phyloP scores from a whole-genome alignment of 1,140 invertebrate species.

The Lithobius niger region DNA sequence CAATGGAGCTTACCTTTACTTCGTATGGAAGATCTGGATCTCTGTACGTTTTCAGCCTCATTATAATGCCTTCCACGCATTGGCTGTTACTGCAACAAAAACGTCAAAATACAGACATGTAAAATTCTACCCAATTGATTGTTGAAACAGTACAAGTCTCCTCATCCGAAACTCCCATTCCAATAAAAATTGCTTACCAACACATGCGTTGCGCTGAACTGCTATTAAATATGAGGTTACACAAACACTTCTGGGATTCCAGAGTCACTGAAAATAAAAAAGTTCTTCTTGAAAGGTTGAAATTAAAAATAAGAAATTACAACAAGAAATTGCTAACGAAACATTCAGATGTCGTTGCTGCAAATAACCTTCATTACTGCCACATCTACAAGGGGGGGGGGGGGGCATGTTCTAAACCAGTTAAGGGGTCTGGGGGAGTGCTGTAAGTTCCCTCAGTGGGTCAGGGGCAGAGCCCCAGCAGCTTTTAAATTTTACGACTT shows the following conservation, averaged over 20 bases:
- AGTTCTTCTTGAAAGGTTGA: too few species aligned
- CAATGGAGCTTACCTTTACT: constrained; percentile 51
- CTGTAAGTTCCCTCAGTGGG: too few species aligned
- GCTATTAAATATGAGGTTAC: constrained; percentile 78
- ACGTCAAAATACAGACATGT: constrained; percentile 3
- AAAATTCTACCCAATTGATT: background rate
- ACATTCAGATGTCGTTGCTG: too few species aligned
- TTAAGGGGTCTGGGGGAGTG: too few species aligned
- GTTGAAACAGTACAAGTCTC: background rate
- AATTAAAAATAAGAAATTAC: too few species aligned
- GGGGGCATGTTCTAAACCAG: too few species aligned
- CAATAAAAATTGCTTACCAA: constrained; percentile 24
- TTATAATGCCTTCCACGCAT: constrained; percentile 56
- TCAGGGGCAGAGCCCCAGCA: too few species aligned
- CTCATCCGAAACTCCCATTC: background rate
- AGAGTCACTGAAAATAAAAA: constrained; percentile 41
- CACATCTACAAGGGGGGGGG: too few species aligned
- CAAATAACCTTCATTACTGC: too few species aligned
- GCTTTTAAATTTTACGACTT: too few species aligned
- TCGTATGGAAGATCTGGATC: constrained; percentile 44
- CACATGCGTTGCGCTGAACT: constrained; percentile 49
- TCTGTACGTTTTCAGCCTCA: constrained; percentile 53
- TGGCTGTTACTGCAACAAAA: constrained; percentile 41
- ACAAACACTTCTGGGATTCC: constrained; percentile 75
- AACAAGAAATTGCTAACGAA: too few species aligned